Percentiles rank a stretch among this genome's conserved stretches.
These are phyloP conservation scores for Callipepla squamata DNA, from an alignment of 2,113 vertebrate species.

Conservation along the genomic window DNA sequence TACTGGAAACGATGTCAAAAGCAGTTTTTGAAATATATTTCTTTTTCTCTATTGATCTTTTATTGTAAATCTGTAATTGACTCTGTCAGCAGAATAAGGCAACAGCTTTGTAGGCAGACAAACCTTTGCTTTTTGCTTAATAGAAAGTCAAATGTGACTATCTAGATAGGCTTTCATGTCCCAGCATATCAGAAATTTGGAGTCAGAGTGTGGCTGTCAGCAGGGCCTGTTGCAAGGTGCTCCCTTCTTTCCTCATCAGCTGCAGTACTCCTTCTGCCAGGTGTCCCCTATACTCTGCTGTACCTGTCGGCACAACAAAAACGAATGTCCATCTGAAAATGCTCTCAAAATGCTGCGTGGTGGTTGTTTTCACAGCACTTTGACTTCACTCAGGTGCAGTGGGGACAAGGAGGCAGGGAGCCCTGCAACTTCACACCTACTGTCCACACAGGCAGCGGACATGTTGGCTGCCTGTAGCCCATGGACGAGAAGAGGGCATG, in stretches of 20 bases:
- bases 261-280: not conserved
- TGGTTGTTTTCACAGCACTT: not conserved
- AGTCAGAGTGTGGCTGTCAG: not conserved
- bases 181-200: not conserved
- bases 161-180: not conserved
- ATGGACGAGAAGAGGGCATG: accelerated
- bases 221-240: not conserved
- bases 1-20: not conserved
- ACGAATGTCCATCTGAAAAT: not conserved
- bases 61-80: not conserved
- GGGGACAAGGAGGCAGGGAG: not conserved
- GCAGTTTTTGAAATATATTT: not conserved
- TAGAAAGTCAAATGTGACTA: not conserved
- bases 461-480: accelerated
- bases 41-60: constrained; percentile 8
- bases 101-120: not conserved
- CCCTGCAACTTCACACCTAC: not conserved
- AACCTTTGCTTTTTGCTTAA: not conserved
- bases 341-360: not conserved
- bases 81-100: not conserved
- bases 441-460: accelerated
- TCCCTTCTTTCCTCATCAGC: not conserved
- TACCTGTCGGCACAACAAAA: not conserved
- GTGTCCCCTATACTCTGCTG: not conserved
- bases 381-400: not conserved